phyloP scores from a whole-genome alignment of 2,797 vertebrate species.

The Pangasius krempfi region DNA sequence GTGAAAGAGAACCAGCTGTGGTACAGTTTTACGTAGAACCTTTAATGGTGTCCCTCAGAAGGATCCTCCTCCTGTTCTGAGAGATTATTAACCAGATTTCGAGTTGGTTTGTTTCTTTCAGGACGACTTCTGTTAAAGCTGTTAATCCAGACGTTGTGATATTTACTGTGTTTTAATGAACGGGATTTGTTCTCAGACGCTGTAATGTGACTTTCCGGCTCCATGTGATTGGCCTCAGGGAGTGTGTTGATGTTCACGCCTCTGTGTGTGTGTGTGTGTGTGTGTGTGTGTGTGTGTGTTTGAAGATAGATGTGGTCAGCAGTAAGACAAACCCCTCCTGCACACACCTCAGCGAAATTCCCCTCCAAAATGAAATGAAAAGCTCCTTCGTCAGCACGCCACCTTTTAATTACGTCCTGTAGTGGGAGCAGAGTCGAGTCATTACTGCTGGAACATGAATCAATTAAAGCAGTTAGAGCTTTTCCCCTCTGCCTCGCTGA shows the following conservation, averaged over 20 bases:
- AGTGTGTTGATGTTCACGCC: not conserved
- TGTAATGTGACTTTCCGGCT: not conserved
- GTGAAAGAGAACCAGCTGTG: too few species aligned
- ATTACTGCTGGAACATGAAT: conserved; percentile 73
- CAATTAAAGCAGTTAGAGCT: conserved; percentile 58
- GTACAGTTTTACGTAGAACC: too few species aligned
- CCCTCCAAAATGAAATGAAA: conserved; percentile 51
- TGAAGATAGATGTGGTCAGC: conserved; percentile 50
- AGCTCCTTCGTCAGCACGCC: conserved; percentile 80
- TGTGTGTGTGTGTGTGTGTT: not conserved
- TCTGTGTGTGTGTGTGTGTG: conserved; percentile 4
- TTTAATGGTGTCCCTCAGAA: not conserved
- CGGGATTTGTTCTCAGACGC: not conserved
- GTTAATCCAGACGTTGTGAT: not conserved
- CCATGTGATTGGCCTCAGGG: not conserved
- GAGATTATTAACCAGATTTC: not conserved
- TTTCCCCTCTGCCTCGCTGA: not conserved
- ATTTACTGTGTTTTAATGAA: not conserved
- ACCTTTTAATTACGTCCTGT: conserved; percentile 77
- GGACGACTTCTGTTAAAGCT: too few species aligned
- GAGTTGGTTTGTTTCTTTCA: not conserved
- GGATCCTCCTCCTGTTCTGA: not conserved
- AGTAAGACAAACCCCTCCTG: conserved; percentile 55
- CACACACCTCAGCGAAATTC: conserved; percentile 77
- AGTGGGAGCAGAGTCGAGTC: conserved; percentile 73